phyloP scores from a whole-genome alignment of 2,113 vertebrate genomes.

The Merops nubicus region DNA sequence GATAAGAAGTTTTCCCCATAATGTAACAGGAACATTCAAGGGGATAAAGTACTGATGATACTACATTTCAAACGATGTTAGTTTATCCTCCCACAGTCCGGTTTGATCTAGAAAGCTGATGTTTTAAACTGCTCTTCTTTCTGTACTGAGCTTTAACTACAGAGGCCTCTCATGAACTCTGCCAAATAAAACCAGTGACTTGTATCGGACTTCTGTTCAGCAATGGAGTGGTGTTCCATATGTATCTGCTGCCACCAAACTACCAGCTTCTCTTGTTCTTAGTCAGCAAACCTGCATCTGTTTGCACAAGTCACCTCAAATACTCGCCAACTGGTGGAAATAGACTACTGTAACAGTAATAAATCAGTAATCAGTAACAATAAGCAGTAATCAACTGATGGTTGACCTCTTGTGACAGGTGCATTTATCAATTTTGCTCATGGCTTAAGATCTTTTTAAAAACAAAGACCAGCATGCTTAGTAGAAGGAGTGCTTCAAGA shows the following conservation, averaged over 20 bases:
- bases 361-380: neutral
- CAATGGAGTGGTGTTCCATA: accelerated
- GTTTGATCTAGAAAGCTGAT: neutral
- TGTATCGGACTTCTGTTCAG: neutral
- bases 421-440: neutral
- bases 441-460: neutral
- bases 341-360: neutral
- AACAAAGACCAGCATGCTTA: neutral
- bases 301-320: neutral
- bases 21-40: neutral
- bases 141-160: neutral
- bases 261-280: neutral
- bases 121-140: neutral
- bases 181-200: neutral
- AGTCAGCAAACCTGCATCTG: neutral
- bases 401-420: neutral
- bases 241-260: neutral
- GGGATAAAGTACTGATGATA: neutral
- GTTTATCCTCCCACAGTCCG: neutral
- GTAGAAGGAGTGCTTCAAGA: neutral
- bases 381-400: neutral
- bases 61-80: neutral
- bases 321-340: neutral
- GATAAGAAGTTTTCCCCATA: neutral
- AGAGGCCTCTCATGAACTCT: neutral